phyloP scores from a whole-genome alignment of 2,888 invertebrate species.

The Orthosia gracilis region DNA sequence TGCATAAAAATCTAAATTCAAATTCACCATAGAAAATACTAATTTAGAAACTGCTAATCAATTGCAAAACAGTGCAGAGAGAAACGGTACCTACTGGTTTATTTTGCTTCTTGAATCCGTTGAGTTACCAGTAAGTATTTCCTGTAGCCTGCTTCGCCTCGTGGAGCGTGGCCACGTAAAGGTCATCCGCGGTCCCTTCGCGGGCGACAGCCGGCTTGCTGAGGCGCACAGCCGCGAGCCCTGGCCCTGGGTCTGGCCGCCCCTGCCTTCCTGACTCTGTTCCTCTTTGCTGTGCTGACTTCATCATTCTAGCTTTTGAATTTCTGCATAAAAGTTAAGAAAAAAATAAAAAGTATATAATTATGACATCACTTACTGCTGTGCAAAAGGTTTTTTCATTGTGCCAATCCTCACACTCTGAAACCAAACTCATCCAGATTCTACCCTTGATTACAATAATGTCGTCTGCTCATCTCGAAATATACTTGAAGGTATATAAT shows the following conservation, averaged over 20 bases:
- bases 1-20: too few relatives aligned
- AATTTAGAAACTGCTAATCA: too few relatives aligned
- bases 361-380: too few relatives aligned
- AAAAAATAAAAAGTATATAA: not conserved
- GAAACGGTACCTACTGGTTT: too few relatives aligned
- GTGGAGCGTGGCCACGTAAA: slow-evolving; percentile 82
- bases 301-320: slow-evolving; percentile 75
- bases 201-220: slow-evolving; percentile 78
- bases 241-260: slow-evolving; percentile 86
- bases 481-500: not conserved
- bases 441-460: too few relatives aligned
- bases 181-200: slow-evolving; percentile 75
- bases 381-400: too few relatives aligned
- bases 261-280: slow-evolving; percentile 82
- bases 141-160: slow-evolving; percentile 80
- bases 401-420: too few relatives aligned
- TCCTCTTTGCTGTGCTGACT: slow-evolving; percentile 70
- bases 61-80: too few relatives aligned
- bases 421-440: too few relatives aligned
- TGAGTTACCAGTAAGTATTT: not conserved
- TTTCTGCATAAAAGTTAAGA: slow-evolving; percentile 74
- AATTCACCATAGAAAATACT: too few relatives aligned
- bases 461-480: too few relatives aligned
- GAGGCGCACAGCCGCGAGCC: slow-evolving; percentile 82
- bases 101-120: too few relatives aligned